Percentiles rank a stretch among this genome's conserved stretches.
Conservation (phyloP, 30 jellyfish, hydroid and myxozoan genomes). For the Calvadosia cruxmelitensis region DNA sequence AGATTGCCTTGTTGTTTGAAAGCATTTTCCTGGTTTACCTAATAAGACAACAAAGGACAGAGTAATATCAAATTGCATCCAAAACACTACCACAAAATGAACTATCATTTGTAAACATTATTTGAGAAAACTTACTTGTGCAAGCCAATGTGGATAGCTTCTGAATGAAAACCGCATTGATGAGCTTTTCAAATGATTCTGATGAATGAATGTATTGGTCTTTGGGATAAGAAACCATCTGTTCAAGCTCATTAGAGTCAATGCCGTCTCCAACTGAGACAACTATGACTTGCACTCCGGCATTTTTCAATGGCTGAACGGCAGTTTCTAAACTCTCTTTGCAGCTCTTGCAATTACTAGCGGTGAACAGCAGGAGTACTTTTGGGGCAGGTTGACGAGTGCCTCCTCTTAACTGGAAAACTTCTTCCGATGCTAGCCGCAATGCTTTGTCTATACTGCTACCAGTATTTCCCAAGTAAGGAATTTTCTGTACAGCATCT, state of each 20-base stretch:
- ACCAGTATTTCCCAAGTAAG: slow-evolving; percentile 35
- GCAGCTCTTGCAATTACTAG: slow-evolving; percentile 72
- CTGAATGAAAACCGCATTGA: slow-evolving; percentile 53
- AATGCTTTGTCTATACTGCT: slow-evolving; percentile 63
- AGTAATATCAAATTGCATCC: no score
- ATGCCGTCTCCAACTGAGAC: slow-evolving; percentile 56
- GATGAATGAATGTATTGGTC: slow-evolving; percentile 15
- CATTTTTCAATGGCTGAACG: slow-evolving; percentile 53
- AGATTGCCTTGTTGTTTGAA: slow-evolving; percentile 39
- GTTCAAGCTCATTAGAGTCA: slow-evolving; percentile 31
- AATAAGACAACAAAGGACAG: not conserved
- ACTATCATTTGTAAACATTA: not conserved
- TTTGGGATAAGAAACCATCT: slow-evolving; percentile 60
- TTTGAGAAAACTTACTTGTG: slow-evolving; percentile 20
- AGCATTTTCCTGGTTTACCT: slow-evolving; percentile 90
- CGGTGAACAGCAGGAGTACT: slow-evolving; percentile 61
- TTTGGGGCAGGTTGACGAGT: slow-evolving; percentile 85
- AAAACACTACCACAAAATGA: no score
- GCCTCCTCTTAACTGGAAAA: slow-evolving; percentile 70
- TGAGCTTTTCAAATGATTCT: slow-evolving; percentile 15
- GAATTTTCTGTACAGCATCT: slow-evolving; percentile 31
- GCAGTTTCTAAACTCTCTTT: slow-evolving; percentile 64
- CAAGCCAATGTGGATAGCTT: slow-evolving; percentile 60
- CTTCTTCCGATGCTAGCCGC: slow-evolving; percentile 43
- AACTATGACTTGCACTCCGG: slow-evolving; percentile 73